Conservation (phyloP, 1,140 invertebrate species). For the Pteromalus puparum region DNA sequence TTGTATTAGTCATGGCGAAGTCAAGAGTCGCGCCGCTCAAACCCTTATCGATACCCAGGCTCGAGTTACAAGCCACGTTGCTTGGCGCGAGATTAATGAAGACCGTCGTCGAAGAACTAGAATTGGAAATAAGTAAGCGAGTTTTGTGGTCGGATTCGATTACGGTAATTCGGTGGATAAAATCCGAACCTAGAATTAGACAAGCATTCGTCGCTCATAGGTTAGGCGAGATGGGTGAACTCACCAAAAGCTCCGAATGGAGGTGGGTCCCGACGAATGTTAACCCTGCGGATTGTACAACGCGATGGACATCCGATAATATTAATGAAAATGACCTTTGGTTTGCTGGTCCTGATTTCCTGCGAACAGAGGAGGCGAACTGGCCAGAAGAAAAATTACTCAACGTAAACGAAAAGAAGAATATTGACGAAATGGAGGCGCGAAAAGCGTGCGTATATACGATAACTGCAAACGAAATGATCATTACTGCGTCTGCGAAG, state of each 20-base stretch:
- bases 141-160: slow-evolving; percentile 24
- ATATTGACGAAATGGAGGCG: background rate
- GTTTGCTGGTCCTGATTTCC: background rate
- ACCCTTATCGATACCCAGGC: slow-evolving; percentile 4
- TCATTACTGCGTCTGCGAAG: slow-evolving; percentile 51
- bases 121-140: background rate
- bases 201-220: background rate
- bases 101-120: background rate
- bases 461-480: slow-evolving; percentile 56
- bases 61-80: slow-evolving; percentile 31
- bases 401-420: background rate
- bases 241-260: background rate
- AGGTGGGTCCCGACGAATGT: background rate
- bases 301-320: background rate
- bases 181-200: background rate
- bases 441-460: background rate
- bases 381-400: background rate
- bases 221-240: slow-evolving; percentile 17
- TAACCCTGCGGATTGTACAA: background rate
- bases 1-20: slow-evolving; percentile 19
- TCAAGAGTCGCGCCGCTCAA: background rate
- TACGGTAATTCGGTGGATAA: background rate
- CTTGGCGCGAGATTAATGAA: background rate
- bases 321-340: background rate
- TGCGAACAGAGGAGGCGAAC: background rate